phyloP scores from a whole-genome alignment of 2,113 vertebrate genomes.

The Condylura cristata region DNA sequence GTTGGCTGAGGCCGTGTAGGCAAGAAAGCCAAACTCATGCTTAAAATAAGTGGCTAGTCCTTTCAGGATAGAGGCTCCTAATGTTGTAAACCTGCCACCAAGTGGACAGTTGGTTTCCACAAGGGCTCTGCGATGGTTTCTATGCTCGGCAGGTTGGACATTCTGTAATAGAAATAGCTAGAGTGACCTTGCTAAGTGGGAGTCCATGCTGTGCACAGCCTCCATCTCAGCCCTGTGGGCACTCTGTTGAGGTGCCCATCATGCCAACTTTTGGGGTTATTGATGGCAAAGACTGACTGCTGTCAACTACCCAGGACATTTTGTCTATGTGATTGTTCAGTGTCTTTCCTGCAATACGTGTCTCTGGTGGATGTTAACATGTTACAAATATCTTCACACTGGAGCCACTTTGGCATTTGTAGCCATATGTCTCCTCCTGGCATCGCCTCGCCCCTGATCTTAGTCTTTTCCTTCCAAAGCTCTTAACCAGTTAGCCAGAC shows the following conservation, averaged over 20 bases:
- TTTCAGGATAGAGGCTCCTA: background rate
- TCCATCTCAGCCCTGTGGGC: background rate
- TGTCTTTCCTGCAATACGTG: background rate
- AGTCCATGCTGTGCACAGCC: background rate
- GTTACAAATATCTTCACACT: background rate
- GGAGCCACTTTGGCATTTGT: background rate
- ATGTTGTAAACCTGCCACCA: background rate
- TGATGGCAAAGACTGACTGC: background rate
- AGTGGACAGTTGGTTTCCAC: background rate
- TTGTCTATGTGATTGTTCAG: background rate
- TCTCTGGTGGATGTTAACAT: background rate
- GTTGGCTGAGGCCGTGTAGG: background rate
- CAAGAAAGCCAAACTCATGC: background rate
- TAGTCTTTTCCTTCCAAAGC: background rate
- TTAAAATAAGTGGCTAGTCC: slow-evolving; percentile 4
- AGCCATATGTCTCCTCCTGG: background rate
- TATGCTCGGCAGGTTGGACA: background rate
- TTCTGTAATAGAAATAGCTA: background rate
- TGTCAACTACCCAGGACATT: background rate
- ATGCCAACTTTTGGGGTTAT: background rate
- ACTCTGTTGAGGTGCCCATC: background rate
- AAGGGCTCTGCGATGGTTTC: background rate
- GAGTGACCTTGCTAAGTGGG: background rate
- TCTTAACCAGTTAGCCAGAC: background rate
- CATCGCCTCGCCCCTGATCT: background rate